Conservation (phyloP, 2,113 vertebrate genomes). For the Scopus umbretta region DNA sequence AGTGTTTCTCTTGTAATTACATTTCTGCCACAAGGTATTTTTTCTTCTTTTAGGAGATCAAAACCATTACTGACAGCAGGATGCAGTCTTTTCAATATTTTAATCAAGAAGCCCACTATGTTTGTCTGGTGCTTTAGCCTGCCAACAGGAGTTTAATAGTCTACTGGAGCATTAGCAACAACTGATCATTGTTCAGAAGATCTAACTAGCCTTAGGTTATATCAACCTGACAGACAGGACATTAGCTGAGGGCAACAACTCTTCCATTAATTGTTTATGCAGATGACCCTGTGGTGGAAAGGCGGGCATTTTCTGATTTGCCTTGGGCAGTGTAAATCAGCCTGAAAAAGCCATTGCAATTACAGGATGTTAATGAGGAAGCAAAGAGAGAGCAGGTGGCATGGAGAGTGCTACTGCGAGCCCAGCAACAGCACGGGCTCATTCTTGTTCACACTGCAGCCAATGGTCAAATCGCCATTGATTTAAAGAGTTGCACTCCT, state of each 20-base stretch:
- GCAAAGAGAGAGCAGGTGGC: neutral
- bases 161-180: constrained; percentile 11
- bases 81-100: constrained; percentile 49
- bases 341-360: neutral
- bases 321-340: constrained; percentile 17
- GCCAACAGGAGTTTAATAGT: constrained; percentile 32
- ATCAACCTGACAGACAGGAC: constrained; percentile 6
- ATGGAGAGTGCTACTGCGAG: neutral
- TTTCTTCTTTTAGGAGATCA: constrained; percentile 54
- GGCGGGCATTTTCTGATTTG: constrained; percentile 5
- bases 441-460: neutral
- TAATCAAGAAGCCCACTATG: constrained; percentile 47
- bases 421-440: neutral
- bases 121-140: constrained; percentile 20
- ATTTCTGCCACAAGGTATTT: constrained; percentile 58
- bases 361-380: constrained; percentile 17
- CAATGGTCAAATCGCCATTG: neutral
- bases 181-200: neutral
- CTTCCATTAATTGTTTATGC: constrained; percentile 34
- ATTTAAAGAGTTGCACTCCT: neutral
- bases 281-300: constrained; percentile 23
- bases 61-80: constrained; percentile 57
- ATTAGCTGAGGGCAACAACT: neutral
- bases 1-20: constrained; percentile 54
- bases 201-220: constrained; percentile 19